phyloP scores from a whole-genome alignment of 2,797 vertebrate species.

The Huso huso region DNA sequence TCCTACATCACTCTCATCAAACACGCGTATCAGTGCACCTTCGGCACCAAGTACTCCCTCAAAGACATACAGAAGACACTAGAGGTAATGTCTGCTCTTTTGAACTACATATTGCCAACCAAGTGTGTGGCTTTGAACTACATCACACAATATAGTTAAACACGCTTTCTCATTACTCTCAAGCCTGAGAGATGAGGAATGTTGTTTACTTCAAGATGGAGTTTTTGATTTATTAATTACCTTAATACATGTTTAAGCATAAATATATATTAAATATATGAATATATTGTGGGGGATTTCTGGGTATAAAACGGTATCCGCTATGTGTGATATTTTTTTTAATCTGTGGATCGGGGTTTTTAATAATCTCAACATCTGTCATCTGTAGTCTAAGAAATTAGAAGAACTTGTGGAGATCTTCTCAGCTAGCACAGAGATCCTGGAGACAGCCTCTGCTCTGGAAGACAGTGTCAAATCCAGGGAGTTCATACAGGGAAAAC shows the following conservation, averaged over 20 bases:
- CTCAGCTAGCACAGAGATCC: constrained; percentile 43
- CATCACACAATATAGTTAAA: too few relatives aligned
- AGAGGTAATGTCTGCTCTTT: constrained; percentile 53
- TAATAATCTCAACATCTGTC: constrained; percentile 1
- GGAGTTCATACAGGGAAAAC: constrained; percentile 51
- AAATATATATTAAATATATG: too few relatives aligned
- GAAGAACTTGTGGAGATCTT: constrained; percentile 68
- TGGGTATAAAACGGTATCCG: too few relatives aligned
- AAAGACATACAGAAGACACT: constrained; percentile 54
- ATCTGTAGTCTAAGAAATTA: constrained; percentile 51
- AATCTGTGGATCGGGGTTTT: too few relatives aligned
- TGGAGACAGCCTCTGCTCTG: constrained; percentile 63
- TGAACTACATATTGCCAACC: background rate
- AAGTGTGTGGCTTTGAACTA: too few relatives aligned
- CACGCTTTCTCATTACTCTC: too few relatives aligned
- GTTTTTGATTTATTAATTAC: too few relatives aligned
- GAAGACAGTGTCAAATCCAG: constrained; percentile 49
- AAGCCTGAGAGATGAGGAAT: too few relatives aligned
- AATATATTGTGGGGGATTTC: too few relatives aligned
- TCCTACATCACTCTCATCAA: constrained; percentile 69
- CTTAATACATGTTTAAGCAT: too few relatives aligned
- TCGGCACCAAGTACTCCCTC: constrained; percentile 68
- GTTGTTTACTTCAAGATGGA: too few relatives aligned
- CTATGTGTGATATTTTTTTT: too few relatives aligned
- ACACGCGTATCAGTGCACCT: constrained; percentile 80